These are phyloP conservation scores for Ptychobarbus kaznakovi DNA, from an alignment of 2,797 vertebrate species.

Conservation along the genomic window DNA sequence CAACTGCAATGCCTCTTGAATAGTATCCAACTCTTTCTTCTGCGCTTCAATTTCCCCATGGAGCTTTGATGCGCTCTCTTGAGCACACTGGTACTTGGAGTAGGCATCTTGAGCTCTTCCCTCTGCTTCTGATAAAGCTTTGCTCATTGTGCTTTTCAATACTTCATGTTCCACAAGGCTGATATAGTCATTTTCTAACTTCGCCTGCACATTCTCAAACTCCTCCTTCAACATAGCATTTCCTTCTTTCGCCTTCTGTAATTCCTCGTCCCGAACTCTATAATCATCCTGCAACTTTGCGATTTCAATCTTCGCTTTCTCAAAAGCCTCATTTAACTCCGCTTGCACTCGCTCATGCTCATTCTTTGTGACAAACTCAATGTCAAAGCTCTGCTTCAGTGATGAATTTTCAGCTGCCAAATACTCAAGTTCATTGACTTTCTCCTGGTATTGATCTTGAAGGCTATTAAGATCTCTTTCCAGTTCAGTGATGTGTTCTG, in stretches of 20 bases:
- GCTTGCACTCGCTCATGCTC: slow-evolving; percentile 81
- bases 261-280: slow-evolving; percentile 76
- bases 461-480: slow-evolving; percentile 79
- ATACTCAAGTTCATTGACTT: slow-evolving; percentile 73
- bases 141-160: slow-evolving; percentile 67
- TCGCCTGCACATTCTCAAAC: slow-evolving; percentile 77
- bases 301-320: slow-evolving; percentile 80
- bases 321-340: slow-evolving; percentile 76
- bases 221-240: slow-evolving; percentile 79
- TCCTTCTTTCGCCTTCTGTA: slow-evolving; percentile 81
- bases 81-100: slow-evolving; percentile 70
- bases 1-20: slow-evolving; percentile 90
- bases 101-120: slow-evolving; percentile 62
- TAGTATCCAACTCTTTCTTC: slow-evolving; percentile 89
- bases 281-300: slow-evolving; percentile 75
- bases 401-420: slow-evolving; percentile 77
- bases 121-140: slow-evolving; percentile 73
- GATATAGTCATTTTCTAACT: slow-evolving; percentile 76
- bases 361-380: slow-evolving; percentile 80
- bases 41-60: slow-evolving; percentile 89
- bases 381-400: slow-evolving; percentile 78
- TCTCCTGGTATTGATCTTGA: slow-evolving; percentile 74
- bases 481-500: slow-evolving; percentile 72
- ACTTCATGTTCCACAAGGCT: slow-evolving; percentile 78
- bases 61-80: slow-evolving; percentile 80